Conservation (phyloP, 2,113 vertebrate species). For the Okapia johnstoni region DNA sequence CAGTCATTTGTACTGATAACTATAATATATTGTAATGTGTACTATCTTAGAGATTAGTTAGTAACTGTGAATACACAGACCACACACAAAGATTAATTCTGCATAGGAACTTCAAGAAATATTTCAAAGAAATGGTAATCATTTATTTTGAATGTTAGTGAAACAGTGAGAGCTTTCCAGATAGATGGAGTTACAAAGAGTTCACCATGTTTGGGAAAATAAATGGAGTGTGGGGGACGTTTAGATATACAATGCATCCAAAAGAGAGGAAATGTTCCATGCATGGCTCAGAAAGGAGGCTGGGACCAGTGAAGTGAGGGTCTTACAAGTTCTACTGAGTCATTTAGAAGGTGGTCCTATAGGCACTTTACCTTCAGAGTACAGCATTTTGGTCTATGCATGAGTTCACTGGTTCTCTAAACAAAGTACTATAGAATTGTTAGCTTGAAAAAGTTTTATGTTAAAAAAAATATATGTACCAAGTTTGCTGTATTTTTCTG, state of each 20-base stretch:
- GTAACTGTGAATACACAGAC: neutral
- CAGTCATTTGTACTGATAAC: neutral
- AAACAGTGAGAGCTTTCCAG: neutral
- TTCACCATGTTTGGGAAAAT: neutral
- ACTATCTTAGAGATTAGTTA: neutral
- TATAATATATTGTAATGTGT: neutral
- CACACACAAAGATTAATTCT: neutral
- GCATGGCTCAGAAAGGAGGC: neutral
- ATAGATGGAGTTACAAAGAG: neutral
- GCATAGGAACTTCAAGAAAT: neutral
- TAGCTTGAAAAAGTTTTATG: neutral
- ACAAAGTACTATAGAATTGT: neutral
- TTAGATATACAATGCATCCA: neutral
- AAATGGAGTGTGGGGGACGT: neutral
- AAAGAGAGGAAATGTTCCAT: neutral
- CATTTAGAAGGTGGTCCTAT: neutral
- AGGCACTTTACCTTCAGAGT: neutral
- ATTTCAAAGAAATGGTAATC: neutral
- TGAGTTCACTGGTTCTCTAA: neutral
- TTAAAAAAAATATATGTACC: neutral
- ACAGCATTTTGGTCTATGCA: neutral
- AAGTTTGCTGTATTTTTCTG: neutral
- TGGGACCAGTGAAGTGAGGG: neutral
- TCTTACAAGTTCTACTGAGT: neutral
- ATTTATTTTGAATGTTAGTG: slow-evolving; percentile 8